Percentiles rank a stretch among this genome's conserved stretches.
Evolutionary conservation across 2,797 vertebrate species (phyloP).

Genomic region (Numenius phaeopus): DNA sequence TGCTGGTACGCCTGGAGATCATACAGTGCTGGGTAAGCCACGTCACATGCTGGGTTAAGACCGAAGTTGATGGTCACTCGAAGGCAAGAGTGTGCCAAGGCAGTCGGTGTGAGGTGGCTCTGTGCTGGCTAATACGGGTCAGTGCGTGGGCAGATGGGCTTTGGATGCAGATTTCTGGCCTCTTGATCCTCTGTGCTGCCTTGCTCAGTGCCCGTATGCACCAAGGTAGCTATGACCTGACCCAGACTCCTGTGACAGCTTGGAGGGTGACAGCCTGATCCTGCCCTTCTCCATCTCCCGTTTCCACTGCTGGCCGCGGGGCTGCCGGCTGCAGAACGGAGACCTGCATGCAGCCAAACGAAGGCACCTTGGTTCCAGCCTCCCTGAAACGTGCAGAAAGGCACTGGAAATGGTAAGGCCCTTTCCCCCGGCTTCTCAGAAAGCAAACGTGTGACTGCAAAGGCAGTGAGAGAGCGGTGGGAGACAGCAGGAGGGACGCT

Average conservation of each 20-base stretch:
- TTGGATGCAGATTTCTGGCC: background rate
- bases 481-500: fast-evolving
- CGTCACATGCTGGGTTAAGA: background rate
- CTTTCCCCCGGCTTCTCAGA: background rate
- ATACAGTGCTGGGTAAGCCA: fast-evolving
- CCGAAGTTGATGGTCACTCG: background rate
- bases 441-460: background rate
- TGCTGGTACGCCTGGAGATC: background rate
- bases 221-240: background rate
- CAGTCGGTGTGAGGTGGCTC: background rate
- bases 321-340: background rate
- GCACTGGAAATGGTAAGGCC: background rate
- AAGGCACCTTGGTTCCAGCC: background rate
- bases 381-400: background rate
- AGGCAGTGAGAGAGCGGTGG: background rate
- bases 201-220: fast-evolving
- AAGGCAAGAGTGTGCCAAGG: fast-evolving
- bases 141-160: background rate
- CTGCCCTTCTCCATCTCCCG: background rate
- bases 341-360: fast-evolving
- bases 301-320: background rate
- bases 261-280: background rate
- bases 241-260: background rate
- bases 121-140: background rate
- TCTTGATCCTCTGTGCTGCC: fast-evolving